Base-by-base conservation (phyloP, 2,113 vertebrate genomes). In the Pampusana beccarii region DNA sequence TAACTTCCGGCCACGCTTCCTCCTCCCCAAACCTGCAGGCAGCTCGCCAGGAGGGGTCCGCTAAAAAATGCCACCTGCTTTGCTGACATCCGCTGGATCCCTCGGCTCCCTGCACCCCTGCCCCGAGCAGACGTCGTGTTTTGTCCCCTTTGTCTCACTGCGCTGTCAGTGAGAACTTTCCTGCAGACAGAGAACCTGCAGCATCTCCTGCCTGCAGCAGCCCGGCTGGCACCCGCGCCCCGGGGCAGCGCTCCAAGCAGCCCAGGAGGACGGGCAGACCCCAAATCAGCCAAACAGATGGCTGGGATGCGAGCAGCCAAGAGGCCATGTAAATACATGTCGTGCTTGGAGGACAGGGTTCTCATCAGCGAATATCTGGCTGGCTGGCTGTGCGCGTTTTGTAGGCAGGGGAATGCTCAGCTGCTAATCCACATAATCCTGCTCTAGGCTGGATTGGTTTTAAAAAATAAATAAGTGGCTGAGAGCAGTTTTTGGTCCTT, bases 361-460 rank as follows among this genome's bases (percentile, higher is more conserved):
- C 86, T 88, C 60, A 19, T 33, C 90, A 46, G 81, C 2, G 2
- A 8, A 0, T 13, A 54, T 93, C 88, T 48, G 57, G 67, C 89
- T 82, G 93, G 77, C 79, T 71, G 93, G 86, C 66, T 64, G 31
- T 18, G 48, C 51, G 7, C 28, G 89, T 71, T 93, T 62, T 6
- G 25, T 18, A 94, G 95, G 86, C 92, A 96, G 53, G 88, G 88
- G 95, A 93, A 75, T 57, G 88, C 86, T 95, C 92, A 8, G 75
- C 85, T 90, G 93, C 79, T 97, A 96, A 95, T 96, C 93, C 95
- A 64, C 17, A 2, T 93, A 94, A 96, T 96, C 93, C 93, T 86
- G 93, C 86, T 94, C 69, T 53, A 66, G 95, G 90, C 95, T 92
- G 93, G 90, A 66, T 77, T 86, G 67, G 3, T 77, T 96, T 86